Evolutionary conservation across 2,888 invertebrate genomes (phyloP), one percentile per base, ranked within the genome.

Genomic region (Nomada goodeniana): DNA sequence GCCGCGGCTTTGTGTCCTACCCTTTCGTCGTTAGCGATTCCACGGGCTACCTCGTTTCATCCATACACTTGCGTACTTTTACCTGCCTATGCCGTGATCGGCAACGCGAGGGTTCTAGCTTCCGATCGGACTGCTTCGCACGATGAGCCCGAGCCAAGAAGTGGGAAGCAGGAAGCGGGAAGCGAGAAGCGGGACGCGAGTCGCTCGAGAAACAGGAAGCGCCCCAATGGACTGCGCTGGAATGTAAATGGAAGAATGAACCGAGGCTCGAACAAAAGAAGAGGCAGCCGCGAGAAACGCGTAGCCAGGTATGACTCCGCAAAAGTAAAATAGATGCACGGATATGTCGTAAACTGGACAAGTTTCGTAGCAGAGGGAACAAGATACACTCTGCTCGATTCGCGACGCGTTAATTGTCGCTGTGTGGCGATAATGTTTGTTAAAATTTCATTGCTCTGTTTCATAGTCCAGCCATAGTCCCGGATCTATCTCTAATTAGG

Each of bases 161-260:
- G 13, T n/a, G 42, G 55, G 13, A 20, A 55, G n/a, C 13, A 57
- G 44, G 18, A 52, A 59, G 60, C 72, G 71, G 71, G 74, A 70
- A 71, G 60, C 71, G 71, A 59, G 53, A 68, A 84, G 44, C 61
- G 70, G 55, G 67, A 61, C 57, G 67, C 42, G 57, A 52, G 29
- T 60, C 84, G 61, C n/a, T 53, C 64, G 69, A 59, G 73, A 82
- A 80, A 77, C 78, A 89, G 89, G 90, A 90, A 90, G 88, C 81
- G 74, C 29, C 61, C 44, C 84, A 83, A 81, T 86, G 84, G 79
- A 85, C 88, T 88, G 77, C 83, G 85, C 64, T 82, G 89, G 90
- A 91, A 91, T 91, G 90, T 87, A 91, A 91, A 91, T 91, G 87
- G 84, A 36, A 87, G 86, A 80, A 78, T 84, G 64, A 67, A 70